phyloP scores from a whole-genome alignment of 1,140 invertebrate species.

The Pantala flavescens region DNA sequence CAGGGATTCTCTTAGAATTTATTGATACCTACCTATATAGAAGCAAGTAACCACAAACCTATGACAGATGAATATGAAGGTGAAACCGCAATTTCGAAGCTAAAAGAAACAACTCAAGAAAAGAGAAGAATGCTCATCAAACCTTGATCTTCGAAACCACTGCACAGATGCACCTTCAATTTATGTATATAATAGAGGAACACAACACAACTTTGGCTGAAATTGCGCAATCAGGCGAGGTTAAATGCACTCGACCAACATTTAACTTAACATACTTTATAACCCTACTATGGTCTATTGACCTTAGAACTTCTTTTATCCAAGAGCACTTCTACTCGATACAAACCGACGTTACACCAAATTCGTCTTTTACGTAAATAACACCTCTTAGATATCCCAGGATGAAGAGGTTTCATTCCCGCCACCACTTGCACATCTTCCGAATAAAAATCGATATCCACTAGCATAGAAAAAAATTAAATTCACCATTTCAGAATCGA shows the following conservation, averaged over 20 bases:
- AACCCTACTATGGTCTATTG: not conserved
- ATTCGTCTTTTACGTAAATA: not conserved
- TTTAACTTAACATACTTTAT: not conserved
- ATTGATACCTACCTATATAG: not conserved
- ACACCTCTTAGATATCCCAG: not conserved
- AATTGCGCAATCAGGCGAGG: not conserved
- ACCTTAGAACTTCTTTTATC: not conserved
- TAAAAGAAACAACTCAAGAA: not conserved
- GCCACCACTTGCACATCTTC: conserved; percentile 7
- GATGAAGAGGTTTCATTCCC: not conserved
- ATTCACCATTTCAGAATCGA: not conserved
- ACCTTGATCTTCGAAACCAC: not conserved
- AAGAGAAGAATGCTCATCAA: not conserved
- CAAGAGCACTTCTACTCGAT: not conserved
- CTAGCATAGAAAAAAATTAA: not conserved
- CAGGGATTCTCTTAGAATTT: not conserved
- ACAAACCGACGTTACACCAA: not conserved
- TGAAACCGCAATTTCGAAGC: not conserved
- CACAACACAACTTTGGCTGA: not conserved
- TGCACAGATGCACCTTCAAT: not conserved
- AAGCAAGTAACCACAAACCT: not conserved
- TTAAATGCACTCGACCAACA: not conserved
- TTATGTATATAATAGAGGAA: not conserved
- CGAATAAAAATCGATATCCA: conserved; percentile 3
- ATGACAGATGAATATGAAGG: not conserved